phyloP scores from a whole-genome alignment of 2,797 vertebrate species.

The Monodelphis domestica region DNA sequence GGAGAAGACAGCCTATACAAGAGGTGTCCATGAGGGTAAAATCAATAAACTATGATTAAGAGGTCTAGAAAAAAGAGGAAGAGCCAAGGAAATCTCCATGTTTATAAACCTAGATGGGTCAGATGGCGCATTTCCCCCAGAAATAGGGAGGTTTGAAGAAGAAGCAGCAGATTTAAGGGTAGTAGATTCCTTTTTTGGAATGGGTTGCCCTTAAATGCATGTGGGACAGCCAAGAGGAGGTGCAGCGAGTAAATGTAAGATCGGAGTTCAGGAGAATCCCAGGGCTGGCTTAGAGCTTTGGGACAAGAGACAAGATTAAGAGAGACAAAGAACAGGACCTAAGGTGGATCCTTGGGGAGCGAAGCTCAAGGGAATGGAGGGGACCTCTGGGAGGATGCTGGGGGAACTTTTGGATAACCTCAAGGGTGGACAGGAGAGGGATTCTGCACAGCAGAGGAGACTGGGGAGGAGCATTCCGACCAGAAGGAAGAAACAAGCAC shows the following conservation, averaged over 20 bases:
- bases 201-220: not conserved
- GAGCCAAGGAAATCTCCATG: not conserved
- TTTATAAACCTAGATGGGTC: not conserved
- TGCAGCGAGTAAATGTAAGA: not conserved
- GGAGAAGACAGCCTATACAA: too few species aligned
- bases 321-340: too few species aligned
- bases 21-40: not conserved
- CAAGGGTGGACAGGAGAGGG: not conserved
- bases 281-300: not conserved
- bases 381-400: too few species aligned
- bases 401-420: too few species aligned
- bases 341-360: too few species aligned
- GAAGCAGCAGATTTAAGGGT: not conserved
- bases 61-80: conserved; percentile 4
- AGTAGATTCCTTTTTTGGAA: not conserved
- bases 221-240: not conserved
- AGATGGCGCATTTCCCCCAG: not conserved
- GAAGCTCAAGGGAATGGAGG: too few species aligned
- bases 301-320: too few species aligned
- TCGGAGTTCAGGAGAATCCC: not conserved
- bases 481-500: not conserved
- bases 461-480: not conserved
- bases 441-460: not conserved
- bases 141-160: not conserved
- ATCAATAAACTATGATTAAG: not conserved